A percentile compares a stretch with the other conserved stretches of the same genome.
These are phyloP conservation scores for Ophion slaviceki DNA, from an alignment of 2,888 invertebrate species.

Conservation along the genomic window DNA sequence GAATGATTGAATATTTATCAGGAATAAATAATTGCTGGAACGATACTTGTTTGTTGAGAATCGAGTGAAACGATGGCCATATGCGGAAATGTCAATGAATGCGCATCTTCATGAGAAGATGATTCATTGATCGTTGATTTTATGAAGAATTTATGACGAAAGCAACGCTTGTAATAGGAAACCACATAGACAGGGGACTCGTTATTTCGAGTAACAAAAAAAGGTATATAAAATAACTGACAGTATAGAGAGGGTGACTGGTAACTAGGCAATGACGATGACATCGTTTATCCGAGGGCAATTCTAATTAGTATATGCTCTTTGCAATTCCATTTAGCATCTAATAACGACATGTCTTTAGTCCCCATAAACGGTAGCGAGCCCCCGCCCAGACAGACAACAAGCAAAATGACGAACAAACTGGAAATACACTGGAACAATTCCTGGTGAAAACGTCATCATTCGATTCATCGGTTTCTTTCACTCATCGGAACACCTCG, in stretches of 20 bases:
- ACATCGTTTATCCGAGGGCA: slow-evolving; percentile 1
- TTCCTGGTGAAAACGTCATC: not conserved
- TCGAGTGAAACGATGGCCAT: not conserved
- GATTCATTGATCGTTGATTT: not conserved
- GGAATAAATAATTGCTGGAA: too few species aligned
- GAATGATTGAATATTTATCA: too few species aligned
- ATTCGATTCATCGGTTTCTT: not conserved
- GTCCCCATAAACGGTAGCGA: slow-evolving; percentile 14
- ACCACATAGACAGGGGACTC: slow-evolving; percentile 13
- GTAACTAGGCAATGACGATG: slow-evolving; percentile 45
- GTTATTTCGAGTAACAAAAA: slow-evolving; percentile 29
- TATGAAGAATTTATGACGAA: not conserved
- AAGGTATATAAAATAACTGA: not conserved
- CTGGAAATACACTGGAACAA: not conserved
- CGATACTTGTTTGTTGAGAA: not conserved
- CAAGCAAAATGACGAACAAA: not conserved
- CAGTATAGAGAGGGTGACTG: slow-evolving; percentile 50
- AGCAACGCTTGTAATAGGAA: not conserved
- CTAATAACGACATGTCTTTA: slow-evolving; percentile 50
- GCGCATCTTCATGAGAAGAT: too few species aligned
- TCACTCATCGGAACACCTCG: not conserved
- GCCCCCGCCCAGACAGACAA: not conserved
- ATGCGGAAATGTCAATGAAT: not conserved
- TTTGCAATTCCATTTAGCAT: slow-evolving; percentile 20
- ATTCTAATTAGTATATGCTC: slow-evolving; percentile 43